Evolutionary conservation across 2,888 invertebrate species (phyloP), one percentile per base, ranked within the genome.

Genomic region (Dryobota labecula): DNA sequence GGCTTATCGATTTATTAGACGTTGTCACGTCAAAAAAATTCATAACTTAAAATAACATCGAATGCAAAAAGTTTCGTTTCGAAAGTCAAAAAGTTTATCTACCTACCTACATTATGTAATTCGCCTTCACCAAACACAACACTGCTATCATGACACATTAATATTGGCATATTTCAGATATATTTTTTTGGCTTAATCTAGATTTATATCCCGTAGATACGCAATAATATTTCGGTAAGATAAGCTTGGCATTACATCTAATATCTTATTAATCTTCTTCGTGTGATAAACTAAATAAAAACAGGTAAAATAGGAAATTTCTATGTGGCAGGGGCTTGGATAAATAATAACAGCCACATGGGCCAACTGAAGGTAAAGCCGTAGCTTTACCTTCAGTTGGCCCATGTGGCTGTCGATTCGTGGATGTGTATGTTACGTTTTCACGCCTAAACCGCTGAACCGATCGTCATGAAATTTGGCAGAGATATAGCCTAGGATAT

Each of bases 241-340:
- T 78, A 78, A 78, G 24, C 33, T 18, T 33, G 49, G 27, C 45
- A 33, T 54, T 41, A 60, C 41, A 38, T 60, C 43, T 33, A 76
- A 68, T 78, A 64, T 78, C 33, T 56, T 70, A 77, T 76, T 76
- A 81, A 77, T 76, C 62, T 68, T 58, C 41, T 36, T 57, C 18
- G 13, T 13, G 24, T 24, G 54, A 62, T 80, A 75, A 76, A 75
- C 13, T 41, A 27, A 58, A 65, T 65, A 56, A 41, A 66, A 58
- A 71, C n/a, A 38, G 27, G 8, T n/a, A n/a, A 61, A 61, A 33
- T 9, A 4, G 8, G n/a, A 13, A 63, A 65, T 56, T 33, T 53
- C 33, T 43, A 63, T 1, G n/a, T n/a, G n/a, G n/a, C n/a, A n/a
- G n/a, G n/a, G n/a, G n/a, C n/a, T n/a, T n/a, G n/a, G n/a, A n/a